Evolutionary conservation across 2,113 vertebrate genomes (phyloP), one percentile per base, ranked within the genome.

Genomic region (Cynopterus brachyotis): DNA sequence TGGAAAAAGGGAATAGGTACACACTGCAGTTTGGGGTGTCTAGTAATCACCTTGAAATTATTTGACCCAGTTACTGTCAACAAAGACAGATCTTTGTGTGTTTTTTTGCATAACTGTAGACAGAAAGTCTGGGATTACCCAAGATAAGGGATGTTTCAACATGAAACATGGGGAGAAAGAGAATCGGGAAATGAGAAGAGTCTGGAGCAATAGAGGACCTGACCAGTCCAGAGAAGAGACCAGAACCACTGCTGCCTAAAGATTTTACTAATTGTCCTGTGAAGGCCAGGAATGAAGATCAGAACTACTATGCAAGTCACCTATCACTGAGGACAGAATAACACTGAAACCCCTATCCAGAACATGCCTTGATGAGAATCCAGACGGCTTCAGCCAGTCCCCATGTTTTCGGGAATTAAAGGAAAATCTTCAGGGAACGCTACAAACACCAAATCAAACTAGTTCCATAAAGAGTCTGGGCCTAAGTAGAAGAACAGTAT

Each of bases 401-500:
- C 37, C 20, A 8, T 26, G 22, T 10, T 35, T 28, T 50, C 19
- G 32, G 0, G 20, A 84, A 30, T 17, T 28, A 57, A 87, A 91
- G 66, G 35, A 45, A 62, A 66, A 28, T 20, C 78, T 47, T 53
- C 16, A 45, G 37, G 42, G 28, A 50, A 15, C 22, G 15, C 8
- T 6, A 7, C 4, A 57, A 60, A 24, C 22, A 42, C 32, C 37
- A 42, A 30, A 16, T 9, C 20, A 24, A 6, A 32, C 11, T 53
- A 12, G 5, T 35, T 72, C 28, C 53, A 3, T n/a, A 37, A n/a
- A 76, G 42, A 69, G 24, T 20, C 57, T 20, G 22, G 7, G 9
- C 37, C 10, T 57, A 4, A 4, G 17, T 0, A 45, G 26, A 24
- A 59, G 69, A 47, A 11, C 1, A 32, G 19, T 9, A 35, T 0